Base-by-base conservation (phyloP, 1,140 invertebrate genomes). In the Apolygus lucorum region DNA sequence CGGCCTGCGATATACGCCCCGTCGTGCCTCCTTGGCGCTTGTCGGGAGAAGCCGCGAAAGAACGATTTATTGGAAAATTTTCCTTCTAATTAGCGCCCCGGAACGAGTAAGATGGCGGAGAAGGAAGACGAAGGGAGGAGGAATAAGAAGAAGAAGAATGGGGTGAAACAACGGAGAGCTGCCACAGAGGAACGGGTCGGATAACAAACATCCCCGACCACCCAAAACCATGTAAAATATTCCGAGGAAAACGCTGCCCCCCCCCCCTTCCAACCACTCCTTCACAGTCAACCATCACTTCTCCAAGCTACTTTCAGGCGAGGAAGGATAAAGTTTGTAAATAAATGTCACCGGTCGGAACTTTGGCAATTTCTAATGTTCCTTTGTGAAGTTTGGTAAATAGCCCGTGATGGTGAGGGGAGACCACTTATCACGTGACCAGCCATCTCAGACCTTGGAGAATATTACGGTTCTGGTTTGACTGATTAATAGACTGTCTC, bases 351-450 rank as follows among this genome's bases (percentile, higher is more conserved):
- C 62, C 62, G 17, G 14, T n/a, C 62, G 62, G 27, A 63, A 63
- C 62, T 63, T 63, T 63, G 62, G 62, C 62, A 63, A 63, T 63
- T 63, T 63, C 62, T 63, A 63, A 63, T 63, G 62, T 63, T 63
- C 62, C 62, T 63, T 63, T 63, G 62, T 63, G 27, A 63, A 63
- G 62, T 63, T 63, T 63, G 62, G n/a, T 17, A 63, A 27, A 27
- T 22, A 63, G 62, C 2, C 34, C 34, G 52, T 1, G 52, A 17
- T 2, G 27, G 2, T 2, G 62, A 17, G 62, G 27, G 17, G 27
- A 1, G 2, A 14, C 62, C 62, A 63, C 62, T 63, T 63, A 63
- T 63, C 62, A 63, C 17, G 22, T 25, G 62, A 22, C 27, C 62
- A 42, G 17, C n/a, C n/a, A n/a, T n/a, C n/a, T n/a, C n/a, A 42